Base-by-base conservation (phyloP, 2,888 invertebrate species). In the Philereme transversata region DNA sequence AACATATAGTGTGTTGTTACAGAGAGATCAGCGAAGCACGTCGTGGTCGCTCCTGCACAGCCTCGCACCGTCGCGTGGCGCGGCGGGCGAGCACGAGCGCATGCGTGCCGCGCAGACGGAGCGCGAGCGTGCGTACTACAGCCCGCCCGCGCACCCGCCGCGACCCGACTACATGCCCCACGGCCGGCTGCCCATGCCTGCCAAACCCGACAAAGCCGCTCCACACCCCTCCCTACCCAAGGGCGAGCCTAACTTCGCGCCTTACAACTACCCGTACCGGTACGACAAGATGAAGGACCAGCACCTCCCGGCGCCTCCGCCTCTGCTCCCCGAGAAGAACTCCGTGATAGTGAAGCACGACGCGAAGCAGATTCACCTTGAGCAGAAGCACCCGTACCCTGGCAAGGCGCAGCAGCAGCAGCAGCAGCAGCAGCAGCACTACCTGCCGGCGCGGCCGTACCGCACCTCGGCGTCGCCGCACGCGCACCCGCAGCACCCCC, bases 281-380 rank as follows among this genome's bases (percentile, higher is more conserved):
- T 95, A 95, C 78, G 94, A 94, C 74, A 95, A 95, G 83, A 90
- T 93, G 60, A 94, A 94, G 82, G 90, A 92, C 69, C 94, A 94
- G 79, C 90, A 93, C 69, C 84, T 95, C 58, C 94, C 95, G 62
- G 95, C 95, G 67, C 95, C 95, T 11, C 95, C 95, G 55, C 95
- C 95, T 5, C 86, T 96, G 60, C 91, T 95, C 70, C 93, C 94
- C 73, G 96, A 96, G 83, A 96, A 96, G 83, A 95, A 94, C 83
- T 95, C 96, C 77, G 96, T 96, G 81, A 96, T 96, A 83, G 96
- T 96, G 64, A 96, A 96, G 81, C 96, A 96, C 83, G 96, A 96
- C 76, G 94, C 94, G 56, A 95, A 95, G 81, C 94, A 94, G 76
- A 88, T 92, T 48, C 94, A 94, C 78, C 79, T 94, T 63, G 94